phyloP scores from a whole-genome alignment of 2,888 invertebrate genomes.

The Argyresthia goedartella region DNA sequence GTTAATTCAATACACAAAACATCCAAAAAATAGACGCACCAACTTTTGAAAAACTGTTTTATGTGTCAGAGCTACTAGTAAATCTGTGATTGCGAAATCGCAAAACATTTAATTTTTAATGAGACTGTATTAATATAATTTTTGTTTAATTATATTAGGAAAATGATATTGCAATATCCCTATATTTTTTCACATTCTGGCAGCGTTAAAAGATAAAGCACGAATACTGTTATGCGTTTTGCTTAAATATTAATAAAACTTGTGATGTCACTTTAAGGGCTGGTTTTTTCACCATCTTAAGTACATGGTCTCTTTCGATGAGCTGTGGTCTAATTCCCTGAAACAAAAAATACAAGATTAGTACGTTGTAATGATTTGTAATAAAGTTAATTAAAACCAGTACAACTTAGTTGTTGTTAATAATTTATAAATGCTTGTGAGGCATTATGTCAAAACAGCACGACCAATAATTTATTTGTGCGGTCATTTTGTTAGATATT shows the following conservation, averaged over 20 bases:
- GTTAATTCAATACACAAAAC: not conserved
- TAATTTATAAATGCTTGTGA: constrained; percentile 41
- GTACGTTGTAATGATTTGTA: not conserved
- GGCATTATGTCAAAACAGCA: constrained; percentile 29
- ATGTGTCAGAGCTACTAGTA: no score
- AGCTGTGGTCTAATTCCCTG: constrained; percentile 61
- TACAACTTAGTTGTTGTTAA: not conserved
- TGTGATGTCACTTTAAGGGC: not conserved
- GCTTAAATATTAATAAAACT: constrained; percentile 1
- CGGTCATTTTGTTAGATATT: constrained; percentile 26
- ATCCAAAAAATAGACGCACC: not conserved
- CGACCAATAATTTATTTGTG: constrained; percentile 28
- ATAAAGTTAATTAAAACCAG: not conserved
- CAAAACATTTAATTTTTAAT: no score
- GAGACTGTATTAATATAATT: no score
- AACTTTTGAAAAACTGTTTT: no score
- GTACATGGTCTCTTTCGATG: constrained; percentile 55
- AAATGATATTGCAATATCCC: constrained; percentile 44
- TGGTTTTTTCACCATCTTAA: constrained; percentile 43
- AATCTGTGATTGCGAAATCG: no score
- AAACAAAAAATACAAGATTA: constrained; percentile 29
- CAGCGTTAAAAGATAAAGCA: constrained; percentile 56
- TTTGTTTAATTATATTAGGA: no score
- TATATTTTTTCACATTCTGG: constrained; percentile 28
- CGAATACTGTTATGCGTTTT: constrained; percentile 56